Conservation (phyloP, 2,888 invertebrate genomes). For the Ormia ochracea region DNA sequence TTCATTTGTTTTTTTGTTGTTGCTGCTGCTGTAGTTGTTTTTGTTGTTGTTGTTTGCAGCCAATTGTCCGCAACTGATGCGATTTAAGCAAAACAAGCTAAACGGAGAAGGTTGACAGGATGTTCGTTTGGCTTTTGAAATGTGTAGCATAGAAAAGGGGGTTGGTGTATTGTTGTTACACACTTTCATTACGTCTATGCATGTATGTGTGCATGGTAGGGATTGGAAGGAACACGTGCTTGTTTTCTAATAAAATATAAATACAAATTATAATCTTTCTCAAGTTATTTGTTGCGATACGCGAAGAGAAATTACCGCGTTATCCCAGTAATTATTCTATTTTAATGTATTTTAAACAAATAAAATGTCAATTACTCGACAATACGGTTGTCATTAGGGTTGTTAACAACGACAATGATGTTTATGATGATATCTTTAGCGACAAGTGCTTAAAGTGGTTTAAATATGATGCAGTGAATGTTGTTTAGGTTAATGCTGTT, state of each 20-base stretch:
- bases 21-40: no score
- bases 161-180: background rate
- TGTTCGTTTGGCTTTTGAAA: background rate
- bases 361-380: constrained; percentile 65
- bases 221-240: constrained; percentile 73
- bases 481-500: background rate
- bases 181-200: background rate
- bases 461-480: constrained; percentile 12
- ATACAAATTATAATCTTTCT: constrained; percentile 30
- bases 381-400: constrained; percentile 38
- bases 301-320: constrained; percentile 32
- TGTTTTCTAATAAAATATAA: constrained; percentile 72
- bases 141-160: constrained; percentile 21
- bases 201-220: constrained; percentile 4
- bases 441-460: constrained; percentile 53
- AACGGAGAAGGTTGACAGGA: constrained; percentile 19
- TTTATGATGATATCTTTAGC: constrained; percentile 36
- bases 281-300: constrained; percentile 22
- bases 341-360: constrained; percentile 56
- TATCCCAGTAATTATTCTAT: constrained; percentile 39
- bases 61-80: constrained; percentile 61
- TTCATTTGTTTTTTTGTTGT: constrained; percentile 72
- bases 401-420: background rate
- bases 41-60: no score
- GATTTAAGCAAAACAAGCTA: constrained; percentile 60